phyloP scores from a whole-genome alignment of 2,797 vertebrate genomes.

The Ctenosaura bakeri region DNA sequence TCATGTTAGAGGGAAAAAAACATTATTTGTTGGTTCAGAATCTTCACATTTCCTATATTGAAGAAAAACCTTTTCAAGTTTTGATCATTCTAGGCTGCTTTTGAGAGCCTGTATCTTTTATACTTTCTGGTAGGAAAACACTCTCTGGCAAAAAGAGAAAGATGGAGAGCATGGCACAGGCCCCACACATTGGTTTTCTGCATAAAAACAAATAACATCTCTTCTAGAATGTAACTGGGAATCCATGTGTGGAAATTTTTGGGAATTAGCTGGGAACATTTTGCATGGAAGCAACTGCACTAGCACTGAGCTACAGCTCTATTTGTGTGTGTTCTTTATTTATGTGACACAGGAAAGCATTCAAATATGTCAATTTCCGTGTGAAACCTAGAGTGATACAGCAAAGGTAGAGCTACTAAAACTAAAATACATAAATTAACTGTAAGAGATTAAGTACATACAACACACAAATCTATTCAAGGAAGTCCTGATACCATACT shows the following conservation, averaged over 20 bases:
- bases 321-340: neutral
- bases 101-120: neutral
- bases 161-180: neutral
- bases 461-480: neutral
- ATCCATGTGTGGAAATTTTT: neutral
- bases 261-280: neutral
- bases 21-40: no score
- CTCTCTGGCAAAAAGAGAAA: no score
- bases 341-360: neutral
- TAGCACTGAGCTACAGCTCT: neutral
- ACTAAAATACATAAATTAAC: neutral
- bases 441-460: neutral
- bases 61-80: no score
- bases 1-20: neutral
- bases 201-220: neutral
- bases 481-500: neutral
- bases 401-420: neutral
- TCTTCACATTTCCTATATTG: neutral
- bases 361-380: neutral
- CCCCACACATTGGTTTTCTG: neutral
- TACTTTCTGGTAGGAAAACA: neutral
- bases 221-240: neutral
- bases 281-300: neutral
- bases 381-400: neutral
- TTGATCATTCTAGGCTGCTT: neutral